Conservation (phyloP, 1,140 invertebrate species). For the Trigoniulus corallinus region DNA sequence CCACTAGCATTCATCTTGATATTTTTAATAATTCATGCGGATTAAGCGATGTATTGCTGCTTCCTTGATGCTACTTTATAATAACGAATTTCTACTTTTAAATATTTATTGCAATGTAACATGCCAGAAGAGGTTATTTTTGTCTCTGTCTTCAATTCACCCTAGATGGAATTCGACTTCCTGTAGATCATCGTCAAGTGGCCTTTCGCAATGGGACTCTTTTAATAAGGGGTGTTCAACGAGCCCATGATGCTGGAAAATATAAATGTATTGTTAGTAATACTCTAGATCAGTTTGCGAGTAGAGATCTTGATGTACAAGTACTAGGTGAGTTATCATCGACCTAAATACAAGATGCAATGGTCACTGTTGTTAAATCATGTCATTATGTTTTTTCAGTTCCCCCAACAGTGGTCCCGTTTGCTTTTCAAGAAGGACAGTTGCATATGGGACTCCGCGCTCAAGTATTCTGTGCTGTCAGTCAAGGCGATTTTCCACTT, state of each 20-base stretch:
- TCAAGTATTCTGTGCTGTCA: slow-evolving; percentile 55
- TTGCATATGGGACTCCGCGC: slow-evolving; percentile 41
- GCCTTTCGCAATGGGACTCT: slow-evolving; percentile 28
- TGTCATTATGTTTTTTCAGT: slow-evolving; percentile 9
- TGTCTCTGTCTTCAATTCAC: neutral
- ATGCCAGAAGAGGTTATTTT: no score
- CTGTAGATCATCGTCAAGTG: slow-evolving; percentile 12
- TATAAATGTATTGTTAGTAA: slow-evolving; percentile 30
- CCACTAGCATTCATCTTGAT: no score
- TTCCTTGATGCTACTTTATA: no score
- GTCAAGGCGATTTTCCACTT: slow-evolving; percentile 56
- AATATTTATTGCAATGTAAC: no score
- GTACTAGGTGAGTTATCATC: neutral
- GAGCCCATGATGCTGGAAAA: slow-evolving; percentile 25
- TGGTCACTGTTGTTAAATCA: neutral
- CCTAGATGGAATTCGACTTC: slow-evolving; percentile 2
- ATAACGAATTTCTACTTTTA: no score
- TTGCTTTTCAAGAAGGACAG: slow-evolving; percentile 19
- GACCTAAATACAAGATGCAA: neutral
- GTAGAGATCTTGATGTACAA: neutral
- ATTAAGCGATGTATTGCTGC: no score
- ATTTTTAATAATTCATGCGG: no score
- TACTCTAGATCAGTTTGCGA: slow-evolving; percentile 21
- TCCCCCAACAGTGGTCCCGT: slow-evolving; percentile 16
- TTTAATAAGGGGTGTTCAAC: slow-evolving; percentile 26